phyloP scores from a whole-genome alignment of 35 echinoderm and acorn worm genomes.

The Apostichopus parvimensis region DNA sequence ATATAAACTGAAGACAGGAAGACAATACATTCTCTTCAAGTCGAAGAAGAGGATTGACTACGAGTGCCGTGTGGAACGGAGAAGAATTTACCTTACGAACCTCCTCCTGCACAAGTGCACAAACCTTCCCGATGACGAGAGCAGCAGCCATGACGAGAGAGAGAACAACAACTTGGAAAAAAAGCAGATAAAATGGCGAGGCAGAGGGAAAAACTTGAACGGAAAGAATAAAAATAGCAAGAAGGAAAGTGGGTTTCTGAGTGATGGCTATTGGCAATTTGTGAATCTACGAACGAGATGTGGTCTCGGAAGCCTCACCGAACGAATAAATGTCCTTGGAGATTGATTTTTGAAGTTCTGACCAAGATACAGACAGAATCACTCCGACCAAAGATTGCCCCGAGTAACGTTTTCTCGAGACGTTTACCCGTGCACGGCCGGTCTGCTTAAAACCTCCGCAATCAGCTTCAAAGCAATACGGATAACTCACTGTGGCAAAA shows the following conservation, averaged over 20 bases:
- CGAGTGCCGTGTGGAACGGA: too few species aligned
- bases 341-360: slow-evolving; percentile 5
- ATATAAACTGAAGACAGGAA: too few species aligned
- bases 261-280: neutral
- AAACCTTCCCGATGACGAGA: neutral
- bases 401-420: neutral
- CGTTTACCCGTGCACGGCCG: neutral
- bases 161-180: neutral
- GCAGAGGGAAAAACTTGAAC: too few species aligned
- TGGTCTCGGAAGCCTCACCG: neutral
- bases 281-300: neutral
- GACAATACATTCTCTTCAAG: too few species aligned
- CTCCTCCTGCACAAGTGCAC: neutral
- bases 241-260: neutral
- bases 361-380: neutral
- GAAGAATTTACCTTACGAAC: neutral
- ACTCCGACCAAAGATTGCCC: slow-evolving; percentile 11
- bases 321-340: neutral
- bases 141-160: neutral
- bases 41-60: too few species aligned
- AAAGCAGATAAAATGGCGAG: neutral
- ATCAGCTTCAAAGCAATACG: too few species aligned
- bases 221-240: neutral
- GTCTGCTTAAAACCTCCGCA: neutral
- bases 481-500: too few species aligned